Conservation (phyloP, 2,888 invertebrate species). For the Leucophora obtusa region DNA sequence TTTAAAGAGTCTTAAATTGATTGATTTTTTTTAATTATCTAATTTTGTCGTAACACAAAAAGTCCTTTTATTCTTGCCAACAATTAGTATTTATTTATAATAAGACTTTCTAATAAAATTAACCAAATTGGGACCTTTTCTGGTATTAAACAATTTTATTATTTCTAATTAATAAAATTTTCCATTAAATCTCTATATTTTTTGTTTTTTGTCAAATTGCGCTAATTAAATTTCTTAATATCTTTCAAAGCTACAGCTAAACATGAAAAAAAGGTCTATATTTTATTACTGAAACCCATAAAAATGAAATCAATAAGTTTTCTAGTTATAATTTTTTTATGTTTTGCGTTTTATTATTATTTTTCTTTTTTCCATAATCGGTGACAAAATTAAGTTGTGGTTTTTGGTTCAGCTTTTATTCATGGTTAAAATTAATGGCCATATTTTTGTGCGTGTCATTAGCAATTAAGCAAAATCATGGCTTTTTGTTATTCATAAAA, state of each 20-base stretch:
- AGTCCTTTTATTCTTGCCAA: no score
- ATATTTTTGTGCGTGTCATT: constrained; percentile 24
- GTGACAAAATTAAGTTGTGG: not conserved
- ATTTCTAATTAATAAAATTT: not conserved
- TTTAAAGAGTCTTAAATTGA: no score
- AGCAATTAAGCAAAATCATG: constrained; percentile 15
- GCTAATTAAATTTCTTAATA: not conserved
- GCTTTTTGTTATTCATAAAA: not conserved
- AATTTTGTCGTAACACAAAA: no score
- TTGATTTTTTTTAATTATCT: no score
- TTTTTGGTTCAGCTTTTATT: not conserved
- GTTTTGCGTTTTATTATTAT: not conserved
- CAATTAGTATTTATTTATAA: no score
- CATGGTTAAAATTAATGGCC: constrained; percentile 22
- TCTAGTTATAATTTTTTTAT: not conserved
- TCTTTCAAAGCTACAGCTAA: not conserved
- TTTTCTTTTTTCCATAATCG: not conserved
- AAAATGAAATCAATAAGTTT: not conserved
- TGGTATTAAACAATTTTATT: not conserved
- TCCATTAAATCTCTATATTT: constrained; percentile 12
- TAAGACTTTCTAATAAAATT: no score
- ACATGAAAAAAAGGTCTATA: not conserved
- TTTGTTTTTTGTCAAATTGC: not conserved
- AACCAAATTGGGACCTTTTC: no score
- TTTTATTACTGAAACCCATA: not conserved